Evolutionary conservation across 2,888 invertebrate species (phyloP), one percentile per base, ranked within the genome.

Genomic region (Acronicta psi): DNA sequence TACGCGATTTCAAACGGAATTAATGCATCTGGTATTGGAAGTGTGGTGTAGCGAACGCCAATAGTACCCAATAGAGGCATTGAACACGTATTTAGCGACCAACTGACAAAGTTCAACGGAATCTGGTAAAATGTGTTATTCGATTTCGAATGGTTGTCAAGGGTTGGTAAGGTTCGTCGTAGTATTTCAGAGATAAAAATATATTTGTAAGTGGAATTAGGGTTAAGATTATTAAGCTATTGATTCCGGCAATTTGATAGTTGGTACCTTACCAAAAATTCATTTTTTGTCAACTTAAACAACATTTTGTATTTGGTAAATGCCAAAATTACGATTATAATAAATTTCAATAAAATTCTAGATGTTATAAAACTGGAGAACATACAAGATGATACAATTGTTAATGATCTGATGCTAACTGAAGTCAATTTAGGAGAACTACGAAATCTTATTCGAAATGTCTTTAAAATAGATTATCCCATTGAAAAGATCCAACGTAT

Each of bases 361-460:
- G 86, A 81, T 56, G 42, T 84, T 5, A 29, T 65, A 25, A 61
- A 73, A 38, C 62, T 84, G 7, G 71, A 80, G 25, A 68, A 74
- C 17, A 7, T 83, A 2, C 36, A 72, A 11, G 66, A 73, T 11
- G 62, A 79, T 25, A 18, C 14, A 10, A 13, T 18, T 11, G 37
- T 76, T 7, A 31, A 31, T 13, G 54, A 64, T 52, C 61, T 85
- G 13, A 69, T 75, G 37, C 20, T 81, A 3, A 81, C 79, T 36
- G 78, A 82, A 49, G 65, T 70, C 3, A 76, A 60, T 20, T 64
- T 86, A 37, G 69, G 78, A 46, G 82, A 86, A 70, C 50, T 86
- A 17, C 75, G 73, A 64, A 56, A 59, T 17, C 58, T 77, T 2
- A 73, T 86, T 9, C 82, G 67, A 60, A 73, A 79, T 41, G 37